These are phyloP conservation scores for Hylaeus anthracinus DNA, from an alignment of 1,140 invertebrate species.

Conservation along the genomic window DNA sequence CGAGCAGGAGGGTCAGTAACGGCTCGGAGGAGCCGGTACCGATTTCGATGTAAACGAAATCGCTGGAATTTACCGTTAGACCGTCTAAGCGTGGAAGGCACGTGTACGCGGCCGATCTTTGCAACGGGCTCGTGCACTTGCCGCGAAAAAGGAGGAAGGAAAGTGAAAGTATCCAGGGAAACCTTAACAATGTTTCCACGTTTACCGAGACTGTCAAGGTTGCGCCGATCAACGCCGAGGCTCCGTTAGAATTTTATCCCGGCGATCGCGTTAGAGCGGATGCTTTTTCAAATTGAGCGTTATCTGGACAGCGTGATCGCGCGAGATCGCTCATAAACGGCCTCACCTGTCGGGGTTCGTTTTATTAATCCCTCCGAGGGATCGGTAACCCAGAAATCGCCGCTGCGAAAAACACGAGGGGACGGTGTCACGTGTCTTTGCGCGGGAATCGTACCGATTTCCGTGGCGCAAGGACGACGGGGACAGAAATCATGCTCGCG, in stretches of 20 bases:
- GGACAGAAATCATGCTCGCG: neutral
- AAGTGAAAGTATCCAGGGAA: conserved; percentile 58
- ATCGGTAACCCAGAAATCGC: conserved; percentile 22
- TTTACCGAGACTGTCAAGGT: conserved; percentile 56
- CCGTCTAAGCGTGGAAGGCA: conserved; percentile 15
- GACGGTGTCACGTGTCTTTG: conserved; percentile 23
- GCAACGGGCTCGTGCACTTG: conserved; percentile 36
- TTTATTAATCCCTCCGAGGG: neutral
- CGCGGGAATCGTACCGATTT: conserved; percentile 20
- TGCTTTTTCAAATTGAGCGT: conserved; percentile 25
- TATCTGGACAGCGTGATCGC: conserved; percentile 21
- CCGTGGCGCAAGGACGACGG: conserved; percentile 16
- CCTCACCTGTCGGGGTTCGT: neutral
- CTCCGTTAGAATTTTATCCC: conserved; percentile 50
- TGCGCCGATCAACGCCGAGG: conserved; percentile 41
- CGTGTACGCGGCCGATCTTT: conserved; percentile 28
- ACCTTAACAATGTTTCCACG: conserved; percentile 60
- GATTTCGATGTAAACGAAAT: conserved; percentile 27
- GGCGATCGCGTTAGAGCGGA: conserved; percentile 23
- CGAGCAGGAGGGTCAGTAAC: neutral
- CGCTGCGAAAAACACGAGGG: neutral
- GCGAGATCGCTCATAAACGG: conserved; percentile 27
- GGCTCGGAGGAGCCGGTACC: neutral
- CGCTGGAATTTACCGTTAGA: conserved; percentile 30
- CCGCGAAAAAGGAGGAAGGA: conserved; percentile 56